Percentiles rank a stretch among this genome's conserved stretches.
Conservation (phyloP, 2,888 invertebrate genomes). For the Mythimna lalbum region DNA sequence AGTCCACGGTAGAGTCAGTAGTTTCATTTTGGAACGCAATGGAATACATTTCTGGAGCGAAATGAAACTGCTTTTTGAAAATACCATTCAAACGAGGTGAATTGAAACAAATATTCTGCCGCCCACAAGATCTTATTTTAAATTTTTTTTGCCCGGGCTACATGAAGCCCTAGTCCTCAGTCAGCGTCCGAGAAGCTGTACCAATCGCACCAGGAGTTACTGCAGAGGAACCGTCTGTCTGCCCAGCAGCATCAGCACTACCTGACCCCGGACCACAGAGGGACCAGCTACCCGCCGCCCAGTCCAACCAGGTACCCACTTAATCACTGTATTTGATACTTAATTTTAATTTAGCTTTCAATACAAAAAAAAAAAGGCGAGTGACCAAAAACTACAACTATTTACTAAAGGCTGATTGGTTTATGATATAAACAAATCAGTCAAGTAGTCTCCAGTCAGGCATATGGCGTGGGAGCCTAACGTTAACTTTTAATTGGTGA, state of each 20-base stretch:
- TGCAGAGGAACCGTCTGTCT: conserved; percentile 80
- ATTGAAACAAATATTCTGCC: too few relatives aligned
- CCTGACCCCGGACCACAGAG: conserved; percentile 91
- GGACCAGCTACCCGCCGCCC: conserved; percentile 96
- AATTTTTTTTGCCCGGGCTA: neutral
- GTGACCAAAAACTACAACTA: too few relatives aligned
- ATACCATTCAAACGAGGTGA: too few relatives aligned
- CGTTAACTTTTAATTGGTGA: too few relatives aligned
- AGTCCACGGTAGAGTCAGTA: too few relatives aligned
- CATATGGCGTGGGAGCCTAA: too few relatives aligned
- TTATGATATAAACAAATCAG: too few relatives aligned
- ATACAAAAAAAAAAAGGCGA: neutral
- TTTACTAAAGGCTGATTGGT: too few relatives aligned
- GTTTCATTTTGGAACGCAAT: too few relatives aligned
- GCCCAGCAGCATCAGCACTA: conserved; percentile 74
- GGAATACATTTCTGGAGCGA: too few relatives aligned
- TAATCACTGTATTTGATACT: neutral
- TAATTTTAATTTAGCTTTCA: neutral
- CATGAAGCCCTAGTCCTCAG: conserved; percentile 67
- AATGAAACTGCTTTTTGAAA: too few relatives aligned
- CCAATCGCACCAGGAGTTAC: conserved; percentile 79
- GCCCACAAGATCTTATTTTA: neutral
- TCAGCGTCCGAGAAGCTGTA: conserved; percentile 82
- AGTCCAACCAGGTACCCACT: conserved; percentile 90
- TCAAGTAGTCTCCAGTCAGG: too few relatives aligned